These are phyloP conservation scores for Fulmarus glacialis DNA, from an alignment of 2,113 vertebrate species.

Conservation along the genomic window DNA sequence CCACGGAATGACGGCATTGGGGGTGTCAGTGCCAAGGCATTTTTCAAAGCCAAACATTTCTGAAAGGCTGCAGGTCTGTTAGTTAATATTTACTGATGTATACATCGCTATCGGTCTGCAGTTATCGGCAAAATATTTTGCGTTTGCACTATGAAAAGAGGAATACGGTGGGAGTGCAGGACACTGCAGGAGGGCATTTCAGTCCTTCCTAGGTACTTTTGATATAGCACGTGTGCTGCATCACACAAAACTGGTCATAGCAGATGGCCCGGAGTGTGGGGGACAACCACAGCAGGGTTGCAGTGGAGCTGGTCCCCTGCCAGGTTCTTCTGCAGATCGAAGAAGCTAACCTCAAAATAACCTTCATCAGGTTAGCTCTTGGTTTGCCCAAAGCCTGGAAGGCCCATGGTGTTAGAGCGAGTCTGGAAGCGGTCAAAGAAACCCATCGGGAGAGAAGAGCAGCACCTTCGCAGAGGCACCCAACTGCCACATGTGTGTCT, in stretches of 20 bases:
- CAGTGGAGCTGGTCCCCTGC: not conserved
- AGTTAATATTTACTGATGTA: constrained; percentile 22
- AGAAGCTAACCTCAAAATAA: not conserved
- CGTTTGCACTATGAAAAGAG: not conserved
- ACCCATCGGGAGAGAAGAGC: not conserved
- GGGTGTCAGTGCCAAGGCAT: not conserved
- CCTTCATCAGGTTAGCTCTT: not conserved
- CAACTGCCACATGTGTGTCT: not conserved
- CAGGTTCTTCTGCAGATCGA: not conserved
- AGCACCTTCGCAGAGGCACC: not conserved
- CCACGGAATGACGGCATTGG: not conserved
- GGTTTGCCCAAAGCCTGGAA: not conserved
- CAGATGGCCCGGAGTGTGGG: not conserved
- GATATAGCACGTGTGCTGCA: not conserved
- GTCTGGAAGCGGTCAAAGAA: not conserved
- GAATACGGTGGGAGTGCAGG: not conserved
- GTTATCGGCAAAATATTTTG: not conserved
- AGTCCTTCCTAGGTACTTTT: not conserved
- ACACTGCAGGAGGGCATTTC: not conserved
- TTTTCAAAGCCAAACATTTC: constrained; percentile 32
- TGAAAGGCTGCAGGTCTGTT: not conserved
- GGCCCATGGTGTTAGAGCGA: rapidly evolving
- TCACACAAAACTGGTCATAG: not conserved
- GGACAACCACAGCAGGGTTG: not conserved
- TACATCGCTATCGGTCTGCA: not conserved